Evolutionary conservation across 2,797 vertebrate genomes (phyloP).

Genomic region (Danio aesculapii): DNA sequence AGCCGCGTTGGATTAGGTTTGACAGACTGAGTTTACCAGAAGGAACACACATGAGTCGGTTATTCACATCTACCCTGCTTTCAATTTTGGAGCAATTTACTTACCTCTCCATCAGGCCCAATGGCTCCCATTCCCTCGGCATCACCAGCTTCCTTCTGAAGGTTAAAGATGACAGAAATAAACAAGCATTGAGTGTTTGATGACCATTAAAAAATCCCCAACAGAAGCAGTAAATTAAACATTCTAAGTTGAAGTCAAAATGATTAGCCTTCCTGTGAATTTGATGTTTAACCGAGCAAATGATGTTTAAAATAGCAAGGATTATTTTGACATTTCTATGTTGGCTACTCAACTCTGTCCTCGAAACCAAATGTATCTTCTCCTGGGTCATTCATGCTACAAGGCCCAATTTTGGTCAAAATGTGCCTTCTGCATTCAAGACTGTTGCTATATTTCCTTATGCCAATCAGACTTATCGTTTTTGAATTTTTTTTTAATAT

Average conservation of each 20-base stretch:
- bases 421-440: no score
- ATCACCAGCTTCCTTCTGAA: constrained; percentile 91
- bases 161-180: constrained; percentile 52
- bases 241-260: background rate
- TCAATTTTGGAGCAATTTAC: constrained; percentile 22
- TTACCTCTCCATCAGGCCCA: constrained; percentile 96
- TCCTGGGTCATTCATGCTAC: no score
- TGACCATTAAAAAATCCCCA: background rate
- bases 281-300: no score
- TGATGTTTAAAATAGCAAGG: no score
- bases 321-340: no score
- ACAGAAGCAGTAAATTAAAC: background rate
- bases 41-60: constrained; percentile 8
- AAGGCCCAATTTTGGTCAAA: no score
- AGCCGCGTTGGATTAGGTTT: constrained; percentile 14
- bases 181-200: background rate
- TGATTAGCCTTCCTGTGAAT: no score
- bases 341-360: no score
- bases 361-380: no score
- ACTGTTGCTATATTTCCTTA: no score
- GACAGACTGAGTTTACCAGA: constrained; percentile 15
- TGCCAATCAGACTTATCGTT: no score
- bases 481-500: no score
- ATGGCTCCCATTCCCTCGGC: constrained; percentile 88
- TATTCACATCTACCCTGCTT: constrained; percentile 22